These are phyloP conservation scores for Tachypleus tridentatus DNA, from an alignment of 1,140 invertebrate species.

Conservation along the genomic window DNA sequence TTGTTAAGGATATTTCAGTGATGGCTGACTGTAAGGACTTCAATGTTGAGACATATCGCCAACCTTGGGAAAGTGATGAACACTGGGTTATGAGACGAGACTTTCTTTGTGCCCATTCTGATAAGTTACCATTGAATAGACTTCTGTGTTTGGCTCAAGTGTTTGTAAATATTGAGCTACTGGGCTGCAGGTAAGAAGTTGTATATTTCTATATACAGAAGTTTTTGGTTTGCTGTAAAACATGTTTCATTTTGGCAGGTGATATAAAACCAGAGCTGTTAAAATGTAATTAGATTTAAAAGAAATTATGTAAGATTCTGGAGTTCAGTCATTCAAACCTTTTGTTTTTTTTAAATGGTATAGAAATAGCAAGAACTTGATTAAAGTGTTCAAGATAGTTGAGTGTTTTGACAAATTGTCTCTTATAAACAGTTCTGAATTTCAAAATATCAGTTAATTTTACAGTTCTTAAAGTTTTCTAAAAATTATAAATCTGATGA, in stretches of 20 bases:
- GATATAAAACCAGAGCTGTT: background rate
- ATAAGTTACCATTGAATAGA: conserved; percentile 50
- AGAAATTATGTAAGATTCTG: too few species aligned
- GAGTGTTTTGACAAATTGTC: background rate
- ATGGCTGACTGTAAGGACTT: background rate
- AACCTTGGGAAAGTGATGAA: conserved; percentile 55
- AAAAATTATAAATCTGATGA: too few species aligned
- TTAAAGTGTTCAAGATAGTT: conserved; percentile 11
- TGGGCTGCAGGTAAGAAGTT: conserved; percentile 57
- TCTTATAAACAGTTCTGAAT: too few species aligned
- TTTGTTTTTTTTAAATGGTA: background rate
- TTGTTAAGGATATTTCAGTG: too few species aligned
- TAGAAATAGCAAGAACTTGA: background rate
- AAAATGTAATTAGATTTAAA: background rate
- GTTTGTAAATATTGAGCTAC: conserved; percentile 66
- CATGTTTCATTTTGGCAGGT: conserved; percentile 8
- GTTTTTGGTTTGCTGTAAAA: conserved; percentile 10
- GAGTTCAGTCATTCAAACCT: too few species aligned
- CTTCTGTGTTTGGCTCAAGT: conserved; percentile 68
- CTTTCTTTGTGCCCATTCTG: conserved; percentile 59
- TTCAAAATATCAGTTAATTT: too few species aligned
- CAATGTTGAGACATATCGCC: conserved; percentile 21
- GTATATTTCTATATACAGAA: background rate
- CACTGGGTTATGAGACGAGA: conserved; percentile 63
- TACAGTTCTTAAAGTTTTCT: too few species aligned